Base-by-base conservation (phyloP, 2,113 vertebrate genomes). In the Heterochromis multidens region DNA sequence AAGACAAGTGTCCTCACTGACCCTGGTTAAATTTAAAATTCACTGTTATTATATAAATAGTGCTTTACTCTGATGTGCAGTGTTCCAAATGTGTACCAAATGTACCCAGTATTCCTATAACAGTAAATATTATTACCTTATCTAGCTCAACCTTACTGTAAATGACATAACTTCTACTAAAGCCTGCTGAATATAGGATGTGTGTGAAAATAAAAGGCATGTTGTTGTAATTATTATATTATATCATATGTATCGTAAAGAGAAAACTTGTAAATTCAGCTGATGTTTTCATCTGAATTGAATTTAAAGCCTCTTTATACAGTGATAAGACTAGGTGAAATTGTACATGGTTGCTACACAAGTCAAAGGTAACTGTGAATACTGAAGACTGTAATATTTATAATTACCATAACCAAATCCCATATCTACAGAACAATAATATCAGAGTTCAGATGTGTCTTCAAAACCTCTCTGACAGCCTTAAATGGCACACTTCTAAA, bases 1-100 rank as follows among this genome's bases (percentile, higher is more conserved):
- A 23, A 46, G 6, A 63, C 2, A 14, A 70, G 57, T 83, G 72
- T 89, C 84, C 87, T 91, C 67, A 67, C 63, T 89, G 89, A 92
- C 86, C 84, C 65, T 56, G 7, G 29, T 37, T 9, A 13, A 19
- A 46, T 11, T 16, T n/a, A 6, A 83, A 79, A 87, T 65, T 16
- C 31, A 57, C 21, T 62, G 23, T 56, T 77, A 29, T 21, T 78
- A 37, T 70, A 80, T 82, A 19, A 79, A 52, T 58, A 77, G 25
- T 16, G 23, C 23, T 33, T 0, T 23, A 74, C n/a, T 21, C 82
- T 80, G 27, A 74, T 79, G 16, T 43, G n/a, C 43, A n/a, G 4
- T 35, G 58, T n/a, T 3, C 11, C 25, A 61, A 13, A 40, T 79
- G 11, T 10, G 58, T n/a, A 5, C 11, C 25, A 61, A 13, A 40